phyloP scores from a whole-genome alignment of 2,113 vertebrate species.

The Apus apus region DNA sequence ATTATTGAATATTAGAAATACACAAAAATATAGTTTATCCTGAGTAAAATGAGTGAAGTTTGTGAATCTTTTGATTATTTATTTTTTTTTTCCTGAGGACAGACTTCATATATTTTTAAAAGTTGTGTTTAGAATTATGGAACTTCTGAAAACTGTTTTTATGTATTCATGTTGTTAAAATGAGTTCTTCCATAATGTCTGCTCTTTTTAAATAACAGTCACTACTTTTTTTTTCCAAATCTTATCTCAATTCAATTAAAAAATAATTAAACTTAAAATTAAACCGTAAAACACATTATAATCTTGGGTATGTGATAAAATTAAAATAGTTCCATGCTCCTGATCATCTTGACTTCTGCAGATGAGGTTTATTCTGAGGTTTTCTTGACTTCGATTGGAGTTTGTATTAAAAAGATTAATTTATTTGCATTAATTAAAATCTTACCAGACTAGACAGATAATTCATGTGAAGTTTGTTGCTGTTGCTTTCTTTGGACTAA shows the following conservation, averaged over 20 bases:
- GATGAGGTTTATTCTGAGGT: background rate
- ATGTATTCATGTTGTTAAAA: background rate
- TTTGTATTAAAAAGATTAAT: background rate
- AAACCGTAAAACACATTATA: background rate
- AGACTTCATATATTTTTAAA: background rate
- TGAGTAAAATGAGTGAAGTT: background rate
- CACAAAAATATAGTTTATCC: background rate
- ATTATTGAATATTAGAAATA: background rate
- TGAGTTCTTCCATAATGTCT: background rate
- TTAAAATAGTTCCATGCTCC: background rate
- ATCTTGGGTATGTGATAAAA: background rate
- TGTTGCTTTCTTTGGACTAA: background rate
- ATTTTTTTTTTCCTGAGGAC: accelerated
- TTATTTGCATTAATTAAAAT: background rate
- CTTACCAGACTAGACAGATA: background rate
- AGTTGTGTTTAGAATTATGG: background rate
- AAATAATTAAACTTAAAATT: background rate
- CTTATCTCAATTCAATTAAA: background rate
- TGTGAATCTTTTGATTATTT: background rate
- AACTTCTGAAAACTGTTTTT: background rate
- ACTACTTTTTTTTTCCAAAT: background rate
- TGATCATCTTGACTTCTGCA: background rate
- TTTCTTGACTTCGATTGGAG: background rate
- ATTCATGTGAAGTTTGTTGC: background rate
- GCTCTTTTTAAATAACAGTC: background rate